Conservation (phyloP, 92 coral and sea anemone genomes). For the Muricea muricata region DNA sequence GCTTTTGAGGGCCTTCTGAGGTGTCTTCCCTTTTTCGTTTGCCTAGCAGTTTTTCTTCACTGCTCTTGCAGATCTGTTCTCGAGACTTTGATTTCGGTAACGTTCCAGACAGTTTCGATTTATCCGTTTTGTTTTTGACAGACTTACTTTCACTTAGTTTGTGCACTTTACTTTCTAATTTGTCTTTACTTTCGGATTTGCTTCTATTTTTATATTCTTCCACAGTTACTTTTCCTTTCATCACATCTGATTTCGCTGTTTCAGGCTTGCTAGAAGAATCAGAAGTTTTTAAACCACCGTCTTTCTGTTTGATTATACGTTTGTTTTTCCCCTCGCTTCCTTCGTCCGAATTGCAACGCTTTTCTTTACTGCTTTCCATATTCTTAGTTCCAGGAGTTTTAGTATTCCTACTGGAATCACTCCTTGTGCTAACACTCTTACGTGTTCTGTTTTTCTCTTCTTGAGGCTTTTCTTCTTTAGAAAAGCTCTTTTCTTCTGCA, state of each 20-base stretch:
- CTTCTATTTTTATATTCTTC: not conserved
- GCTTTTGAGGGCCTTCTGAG: not conserved
- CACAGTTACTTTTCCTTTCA: not conserved
- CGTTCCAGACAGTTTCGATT: not conserved
- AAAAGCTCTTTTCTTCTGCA: not conserved
- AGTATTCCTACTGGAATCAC: not conserved
- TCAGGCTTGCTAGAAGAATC: conserved; percentile 1
- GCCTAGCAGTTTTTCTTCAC: not conserved
- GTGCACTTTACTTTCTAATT: not conserved
- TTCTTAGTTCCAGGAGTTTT: not conserved
- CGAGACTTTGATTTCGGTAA: not conserved
- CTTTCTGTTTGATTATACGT: not conserved
- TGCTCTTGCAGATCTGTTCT: not conserved
- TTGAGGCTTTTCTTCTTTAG: not conserved
- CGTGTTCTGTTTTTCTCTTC: not conserved
- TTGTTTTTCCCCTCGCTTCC: not conserved
- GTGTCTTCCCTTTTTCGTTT: conserved; percentile 22
- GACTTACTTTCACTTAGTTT: not conserved
- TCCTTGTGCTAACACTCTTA: not conserved
- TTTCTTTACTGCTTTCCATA: not conserved
- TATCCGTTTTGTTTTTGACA: not conserved
- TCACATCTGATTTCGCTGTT: not conserved
- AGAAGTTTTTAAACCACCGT: not conserved
- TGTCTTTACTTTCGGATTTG: not conserved
- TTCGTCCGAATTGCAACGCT: not conserved